Conservation (phyloP, 1,140 invertebrate species). For the Saccostrea echinata region DNA sequence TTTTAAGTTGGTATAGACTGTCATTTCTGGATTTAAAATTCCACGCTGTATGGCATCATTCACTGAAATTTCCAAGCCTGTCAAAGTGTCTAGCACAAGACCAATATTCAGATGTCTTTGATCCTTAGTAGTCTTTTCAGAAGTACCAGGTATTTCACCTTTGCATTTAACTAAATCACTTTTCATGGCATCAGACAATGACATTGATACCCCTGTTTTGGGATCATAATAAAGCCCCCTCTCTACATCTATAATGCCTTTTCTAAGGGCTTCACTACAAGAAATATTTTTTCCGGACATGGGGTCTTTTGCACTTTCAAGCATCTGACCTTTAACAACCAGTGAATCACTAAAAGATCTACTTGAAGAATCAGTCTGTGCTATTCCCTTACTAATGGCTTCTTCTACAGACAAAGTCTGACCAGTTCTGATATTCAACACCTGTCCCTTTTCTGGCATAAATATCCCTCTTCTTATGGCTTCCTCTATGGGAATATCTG, state of each 20-base stretch:
- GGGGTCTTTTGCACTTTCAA: constrained; percentile 82
- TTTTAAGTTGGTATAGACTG: constrained; percentile 82
- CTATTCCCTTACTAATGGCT: constrained; percentile 83
- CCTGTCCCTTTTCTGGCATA: constrained; percentile 68
- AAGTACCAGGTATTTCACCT: constrained; percentile 86
- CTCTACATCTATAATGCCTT: constrained; percentile 74
- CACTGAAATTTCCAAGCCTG: constrained; percentile 86
- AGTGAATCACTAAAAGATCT: constrained; percentile 63
- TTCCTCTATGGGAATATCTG: constrained; percentile 88
- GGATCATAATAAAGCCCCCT: constrained; percentile 86
- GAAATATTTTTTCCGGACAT: constrained; percentile 87
- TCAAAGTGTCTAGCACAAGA: constrained; percentile 84
- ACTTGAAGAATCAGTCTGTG: constrained; percentile 76
- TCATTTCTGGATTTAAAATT: constrained; percentile 75
- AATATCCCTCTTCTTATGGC: constrained; percentile 87
- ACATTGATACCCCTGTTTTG: constrained; percentile 82
- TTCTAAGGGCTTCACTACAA: constrained; percentile 81
- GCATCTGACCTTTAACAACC: constrained; percentile 64
- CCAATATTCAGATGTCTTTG: constrained; percentile 81
- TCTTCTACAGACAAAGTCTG: constrained; percentile 82
- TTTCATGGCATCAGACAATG: constrained; percentile 88
- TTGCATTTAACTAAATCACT: constrained; percentile 86
- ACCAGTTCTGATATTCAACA: constrained; percentile 75
- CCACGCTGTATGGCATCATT: constrained; percentile 79
- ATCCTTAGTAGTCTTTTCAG: constrained; percentile 87